Conservation (phyloP, 2,113 vertebrate genomes). For the Archocentrus centrarchus region DNA sequence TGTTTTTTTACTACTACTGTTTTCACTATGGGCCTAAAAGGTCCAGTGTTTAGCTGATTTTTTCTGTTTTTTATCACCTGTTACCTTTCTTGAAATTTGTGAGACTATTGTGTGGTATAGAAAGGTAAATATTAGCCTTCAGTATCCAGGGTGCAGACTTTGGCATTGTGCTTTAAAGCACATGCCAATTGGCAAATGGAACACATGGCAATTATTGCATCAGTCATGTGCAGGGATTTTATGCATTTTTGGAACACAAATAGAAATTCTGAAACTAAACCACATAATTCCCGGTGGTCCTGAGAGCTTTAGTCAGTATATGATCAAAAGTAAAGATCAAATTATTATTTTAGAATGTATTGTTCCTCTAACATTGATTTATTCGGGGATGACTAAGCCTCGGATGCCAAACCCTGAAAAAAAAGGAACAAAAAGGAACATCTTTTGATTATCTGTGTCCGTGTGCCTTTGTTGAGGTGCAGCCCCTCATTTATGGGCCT, state of each 20-base stretch:
- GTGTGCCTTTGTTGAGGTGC: constrained; percentile 44
- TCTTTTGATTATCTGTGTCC: constrained; percentile 31
- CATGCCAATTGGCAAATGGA: not conserved
- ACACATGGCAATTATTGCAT: constrained; percentile 14
- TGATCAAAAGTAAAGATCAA: not conserved
- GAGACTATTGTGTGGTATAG: not conserved
- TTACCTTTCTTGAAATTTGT: not conserved
- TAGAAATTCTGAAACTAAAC: not conserved
- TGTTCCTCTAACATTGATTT: constrained; percentile 32
- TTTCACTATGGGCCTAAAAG: not conserved
- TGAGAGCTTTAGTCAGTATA: not conserved
- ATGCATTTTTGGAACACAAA: constrained; percentile 3
- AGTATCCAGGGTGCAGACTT: not conserved
- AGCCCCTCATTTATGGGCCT: constrained; percentile 45
- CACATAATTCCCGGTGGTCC: not conserved
- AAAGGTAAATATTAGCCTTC: not conserved
- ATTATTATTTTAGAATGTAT: not conserved
- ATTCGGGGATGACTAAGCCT: not conserved
- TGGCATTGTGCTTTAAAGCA: not conserved
- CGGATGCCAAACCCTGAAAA: constrained; percentile 12
- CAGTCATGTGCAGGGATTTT: constrained; percentile 7
- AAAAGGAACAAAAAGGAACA: constrained; percentile 15
- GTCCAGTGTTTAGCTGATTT: not conserved
- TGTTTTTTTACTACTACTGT: too few relatives aligned
- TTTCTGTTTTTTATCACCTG: not conserved